Evolutionary conservation across 92 coral and sea anemone species (phyloP), one percentile per base, ranked within the genome.

Genomic region (Siderastrea siderea): DNA sequence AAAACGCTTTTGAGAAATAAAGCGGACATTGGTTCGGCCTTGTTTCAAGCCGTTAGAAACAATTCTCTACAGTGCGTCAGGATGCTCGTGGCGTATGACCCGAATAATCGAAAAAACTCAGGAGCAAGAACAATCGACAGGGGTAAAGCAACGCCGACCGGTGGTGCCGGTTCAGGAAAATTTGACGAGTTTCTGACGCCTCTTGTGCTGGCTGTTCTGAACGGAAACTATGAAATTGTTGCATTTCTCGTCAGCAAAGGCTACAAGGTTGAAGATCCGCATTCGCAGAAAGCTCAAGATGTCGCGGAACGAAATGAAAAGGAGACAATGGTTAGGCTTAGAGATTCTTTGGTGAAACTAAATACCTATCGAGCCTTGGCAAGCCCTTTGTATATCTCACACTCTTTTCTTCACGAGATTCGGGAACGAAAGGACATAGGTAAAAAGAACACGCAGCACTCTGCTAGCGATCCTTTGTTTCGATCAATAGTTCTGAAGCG

Each of bases 301-400:
- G 48, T 8, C 57, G 58, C 78, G 49, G 90, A 74, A 7, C 78
- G 76, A 60, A 86, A 86, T 64, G 84, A 81, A 62, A 74, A 63
- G 7, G 81, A 80, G 52, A 89, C 91, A 4, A 92, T 90, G 45
- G 90, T 84, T 61, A 86, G 93, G 59, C 96, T 96, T 16, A 93
- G 91, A 3, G 91, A 92, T 60, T 96, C 96, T 46, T 90, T 95
- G 46, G 88, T 86, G 61, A 91, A 92, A 63, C 74, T 96, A 7
- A 95, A 96, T 84, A 93, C 94, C 52, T 94, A 91, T 82, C 88
- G 92, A 59, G 98, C 98, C 1, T 73, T 96, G 61, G 94, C 95
- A 44, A 96, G 95, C 77, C 99, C 99, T 1, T 88, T 85, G 65
- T 94, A 94, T 55, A 88, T 96, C 47, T 77, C 93, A n/a, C 83